A percentile compares a stretch with the other conserved stretches of the same genome.
Evolutionary conservation across 2,888 invertebrate species (phyloP).

Genomic region (Allygus modestus): DNA sequence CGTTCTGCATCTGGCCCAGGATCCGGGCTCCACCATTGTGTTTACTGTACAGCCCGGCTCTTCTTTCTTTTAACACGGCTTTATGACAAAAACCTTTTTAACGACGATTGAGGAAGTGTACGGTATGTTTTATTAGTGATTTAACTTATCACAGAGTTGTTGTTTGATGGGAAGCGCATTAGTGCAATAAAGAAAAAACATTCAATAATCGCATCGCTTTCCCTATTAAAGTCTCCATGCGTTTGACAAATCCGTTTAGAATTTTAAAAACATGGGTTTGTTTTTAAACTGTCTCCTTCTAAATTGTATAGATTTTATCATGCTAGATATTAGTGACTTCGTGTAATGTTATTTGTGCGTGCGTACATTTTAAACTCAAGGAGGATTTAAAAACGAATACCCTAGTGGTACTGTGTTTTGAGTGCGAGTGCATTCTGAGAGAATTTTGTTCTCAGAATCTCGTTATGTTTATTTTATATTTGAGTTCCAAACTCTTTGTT

Average conservation of each 20-base stretch:
- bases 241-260: neutral
- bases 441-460: neutral
- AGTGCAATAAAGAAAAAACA: neutral
- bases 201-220: neutral
- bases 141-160: neutral
- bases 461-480: constrained; percentile 54
- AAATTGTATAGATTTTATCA: constrained; percentile 29
- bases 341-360: constrained; percentile 19
- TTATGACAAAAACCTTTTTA: neutral
- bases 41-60: constrained; percentile 42
- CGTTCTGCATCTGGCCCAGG: constrained; percentile 19
- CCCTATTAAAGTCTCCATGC: constrained; percentile 47
- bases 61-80: neutral
- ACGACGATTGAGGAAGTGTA: neutral
- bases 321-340: neutral
- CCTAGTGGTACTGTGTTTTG: constrained; percentile 23
- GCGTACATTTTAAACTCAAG: constrained; percentile 39
- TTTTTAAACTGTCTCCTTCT: constrained; percentile 14
- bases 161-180: neutral
- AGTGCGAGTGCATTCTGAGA: constrained; percentile 49
- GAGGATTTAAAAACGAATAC: constrained; percentile 28
- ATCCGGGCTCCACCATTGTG: constrained; percentile 54
- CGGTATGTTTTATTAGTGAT: constrained; percentile 23
- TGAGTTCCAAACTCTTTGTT: constrained; percentile 47
- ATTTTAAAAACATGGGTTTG: constrained; percentile 29